Percentiles rank a stretch among this genome's conserved stretches.
phyloP scores from a whole-genome alignment of 1,140 invertebrate species.

The Drosophila neocordata region DNA sequence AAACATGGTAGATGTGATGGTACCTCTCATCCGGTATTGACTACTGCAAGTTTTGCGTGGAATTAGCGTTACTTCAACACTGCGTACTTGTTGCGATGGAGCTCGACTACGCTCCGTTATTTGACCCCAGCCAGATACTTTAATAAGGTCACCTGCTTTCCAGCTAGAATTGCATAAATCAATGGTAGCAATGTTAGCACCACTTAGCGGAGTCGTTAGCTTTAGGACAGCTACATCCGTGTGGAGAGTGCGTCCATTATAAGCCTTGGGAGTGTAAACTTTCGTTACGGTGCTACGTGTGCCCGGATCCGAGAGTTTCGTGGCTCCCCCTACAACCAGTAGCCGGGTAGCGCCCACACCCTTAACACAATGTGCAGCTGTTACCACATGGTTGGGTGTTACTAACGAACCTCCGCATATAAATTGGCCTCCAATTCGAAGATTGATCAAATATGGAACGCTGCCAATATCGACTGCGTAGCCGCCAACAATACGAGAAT shows the following conservation, averaged over 20 bases:
- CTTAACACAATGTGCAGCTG: conserved; percentile 70
- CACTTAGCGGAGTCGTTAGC: conserved; percentile 47
- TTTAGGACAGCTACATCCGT: conserved; percentile 71
- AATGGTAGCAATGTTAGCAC: conserved; percentile 61
- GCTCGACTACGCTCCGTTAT: conserved; percentile 39
- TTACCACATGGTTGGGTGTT: conserved; percentile 60
- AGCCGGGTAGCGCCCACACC: conserved; percentile 52
- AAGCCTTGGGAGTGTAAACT: conserved; percentile 62
- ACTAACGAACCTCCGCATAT: conserved; percentile 66
- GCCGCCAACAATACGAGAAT: conserved; percentile 69
- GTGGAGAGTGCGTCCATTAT: conserved; percentile 57
- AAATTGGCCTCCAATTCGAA: conserved; percentile 54
- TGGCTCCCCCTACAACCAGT: conserved; percentile 55
- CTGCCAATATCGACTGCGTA: conserved; percentile 50
- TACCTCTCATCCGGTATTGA: conserved; percentile 56
- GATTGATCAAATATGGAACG: conserved; percentile 65
- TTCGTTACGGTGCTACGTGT: conserved; percentile 48
- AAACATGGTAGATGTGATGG: conserved; percentile 67
- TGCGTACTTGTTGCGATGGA: conserved; percentile 58
- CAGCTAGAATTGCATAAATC: conserved; percentile 54
- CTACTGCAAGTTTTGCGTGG: conserved; percentile 49
- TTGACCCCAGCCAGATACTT: conserved; percentile 70
- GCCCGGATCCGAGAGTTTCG: conserved; percentile 49
- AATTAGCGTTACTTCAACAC: conserved; percentile 63
- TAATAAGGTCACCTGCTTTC: conserved; percentile 58